Percentiles rank a stretch among this genome's conserved stretches.
phyloP scores from a whole-genome alignment of 2,113 vertebrate genomes.

The Indicator maculatus region DNA sequence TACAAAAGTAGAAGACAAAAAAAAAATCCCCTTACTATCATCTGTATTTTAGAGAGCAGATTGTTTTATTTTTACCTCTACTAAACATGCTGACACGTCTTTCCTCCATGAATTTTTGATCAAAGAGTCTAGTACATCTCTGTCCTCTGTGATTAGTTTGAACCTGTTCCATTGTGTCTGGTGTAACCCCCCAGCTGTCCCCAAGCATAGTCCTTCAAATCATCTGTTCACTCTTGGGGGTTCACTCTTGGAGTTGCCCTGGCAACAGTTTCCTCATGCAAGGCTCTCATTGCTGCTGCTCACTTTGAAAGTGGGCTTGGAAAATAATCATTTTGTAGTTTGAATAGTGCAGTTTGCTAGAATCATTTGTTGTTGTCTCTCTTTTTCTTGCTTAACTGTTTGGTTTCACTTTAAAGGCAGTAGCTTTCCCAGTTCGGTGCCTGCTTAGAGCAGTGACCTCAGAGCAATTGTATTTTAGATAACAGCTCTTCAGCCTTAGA shows the following conservation, averaged over 20 bases:
- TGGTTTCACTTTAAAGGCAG: neutral
- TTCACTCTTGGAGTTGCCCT: neutral
- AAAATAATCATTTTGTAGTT: neutral
- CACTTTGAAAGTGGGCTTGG: neutral
- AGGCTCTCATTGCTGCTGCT: neutral
- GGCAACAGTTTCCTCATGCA: neutral
- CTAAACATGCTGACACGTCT: neutral
- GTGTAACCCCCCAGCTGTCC: neutral
- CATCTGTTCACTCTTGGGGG: neutral
- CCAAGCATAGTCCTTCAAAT: neutral
- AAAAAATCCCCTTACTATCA: fast-evolving
- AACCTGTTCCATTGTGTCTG: neutral
- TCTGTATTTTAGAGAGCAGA: neutral
- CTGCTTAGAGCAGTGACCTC: neutral
- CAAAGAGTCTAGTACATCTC: neutral
- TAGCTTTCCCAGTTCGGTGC: neutral
- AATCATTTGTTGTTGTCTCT: neutral
- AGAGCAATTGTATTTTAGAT: neutral
- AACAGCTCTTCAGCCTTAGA: neutral
- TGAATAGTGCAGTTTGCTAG: neutral
- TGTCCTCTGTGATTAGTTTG: conserved; percentile 16
- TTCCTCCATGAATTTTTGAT: neutral
- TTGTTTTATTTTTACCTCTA: neutral
- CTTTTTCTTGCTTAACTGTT: neutral
- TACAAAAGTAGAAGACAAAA: neutral